Evolutionary conservation across 2,113 vertebrate genomes (phyloP).

Genomic region (Catharus fuscescens): DNA sequence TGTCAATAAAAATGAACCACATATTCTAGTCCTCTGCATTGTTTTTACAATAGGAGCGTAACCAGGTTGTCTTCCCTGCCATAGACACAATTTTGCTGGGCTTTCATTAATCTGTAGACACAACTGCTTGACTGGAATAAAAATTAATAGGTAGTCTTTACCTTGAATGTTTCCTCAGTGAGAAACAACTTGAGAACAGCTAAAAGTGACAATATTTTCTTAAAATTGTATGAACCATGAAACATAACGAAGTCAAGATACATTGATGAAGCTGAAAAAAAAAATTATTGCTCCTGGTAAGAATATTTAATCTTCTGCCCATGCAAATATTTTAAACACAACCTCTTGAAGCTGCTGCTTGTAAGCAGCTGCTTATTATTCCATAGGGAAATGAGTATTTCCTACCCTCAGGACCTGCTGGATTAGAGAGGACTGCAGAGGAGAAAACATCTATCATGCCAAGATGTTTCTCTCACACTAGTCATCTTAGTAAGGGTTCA

Average conservation of each 20-base stretch:
- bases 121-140: neutral
- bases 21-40: neutral
- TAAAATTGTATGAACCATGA: neutral
- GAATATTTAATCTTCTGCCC: neutral
- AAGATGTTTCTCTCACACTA: neutral
- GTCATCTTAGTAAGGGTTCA: neutral
- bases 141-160: neutral
- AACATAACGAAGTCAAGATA: neutral
- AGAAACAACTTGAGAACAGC: neutral
- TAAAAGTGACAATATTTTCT: neutral
- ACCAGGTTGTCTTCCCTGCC: neutral
- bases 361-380: neutral
- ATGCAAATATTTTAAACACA: neutral
- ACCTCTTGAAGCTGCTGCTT: neutral
- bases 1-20: neutral
- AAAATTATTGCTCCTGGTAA: neutral
- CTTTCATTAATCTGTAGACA: neutral
- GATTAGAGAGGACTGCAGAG: neutral
- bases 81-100: neutral
- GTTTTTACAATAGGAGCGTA: neutral
- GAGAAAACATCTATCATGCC: neutral
- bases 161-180: neutral
- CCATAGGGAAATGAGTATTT: neutral
- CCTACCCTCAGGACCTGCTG: neutral
- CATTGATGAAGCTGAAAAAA: neutral